Percentiles rank a stretch among this genome's conserved stretches.
Evolutionary conservation across 2,113 vertebrate species (phyloP).

Genomic region (Nycticebus coucang): DNA sequence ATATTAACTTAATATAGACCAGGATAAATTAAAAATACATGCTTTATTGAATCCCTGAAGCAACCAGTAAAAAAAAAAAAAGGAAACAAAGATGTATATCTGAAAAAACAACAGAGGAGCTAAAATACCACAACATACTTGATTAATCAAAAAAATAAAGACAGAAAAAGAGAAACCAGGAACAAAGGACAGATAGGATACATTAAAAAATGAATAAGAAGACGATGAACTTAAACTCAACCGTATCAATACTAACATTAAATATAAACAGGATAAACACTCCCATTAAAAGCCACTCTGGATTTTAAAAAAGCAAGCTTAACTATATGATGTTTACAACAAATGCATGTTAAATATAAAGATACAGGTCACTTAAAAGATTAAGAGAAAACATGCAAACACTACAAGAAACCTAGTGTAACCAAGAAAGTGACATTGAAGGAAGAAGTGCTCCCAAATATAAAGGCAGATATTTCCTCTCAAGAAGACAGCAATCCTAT

Average conservation of each 20-base stretch:
- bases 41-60: neutral
- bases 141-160: neutral
- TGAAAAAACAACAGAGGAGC: neutral
- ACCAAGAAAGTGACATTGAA: neutral
- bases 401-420: neutral
- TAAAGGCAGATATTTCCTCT: neutral
- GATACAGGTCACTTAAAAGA: neutral
- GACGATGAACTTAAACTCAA: neutral
- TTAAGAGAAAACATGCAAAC: neutral
- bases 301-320: neutral
- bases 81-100: neutral
- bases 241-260: neutral
- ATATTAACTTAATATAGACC: neutral
- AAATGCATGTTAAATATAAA: neutral
- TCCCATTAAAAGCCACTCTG: neutral
- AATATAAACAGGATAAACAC: neutral
- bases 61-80: neutral
- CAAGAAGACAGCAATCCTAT: neutral
- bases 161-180: neutral
- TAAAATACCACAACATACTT: neutral
- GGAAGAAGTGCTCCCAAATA: neutral
- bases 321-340: neutral
- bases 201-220: neutral
- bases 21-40: neutral
- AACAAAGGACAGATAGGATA: neutral